Evolutionary conservation across 2,888 invertebrate species (phyloP).

Genomic region (Lycia hirtaria): DNA sequence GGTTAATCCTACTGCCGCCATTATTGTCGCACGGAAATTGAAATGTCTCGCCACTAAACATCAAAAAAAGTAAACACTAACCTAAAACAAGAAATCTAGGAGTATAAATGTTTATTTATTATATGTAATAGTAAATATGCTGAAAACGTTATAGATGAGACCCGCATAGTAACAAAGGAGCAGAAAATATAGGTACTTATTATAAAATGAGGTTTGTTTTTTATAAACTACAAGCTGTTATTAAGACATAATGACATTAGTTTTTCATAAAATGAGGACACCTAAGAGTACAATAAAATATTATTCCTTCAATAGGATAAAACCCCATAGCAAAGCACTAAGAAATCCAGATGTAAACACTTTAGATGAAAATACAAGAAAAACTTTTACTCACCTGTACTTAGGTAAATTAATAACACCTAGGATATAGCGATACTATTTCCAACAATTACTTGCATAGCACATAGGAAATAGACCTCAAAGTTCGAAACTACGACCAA

Average conservation of each 20-base stretch:
- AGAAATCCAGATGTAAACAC: conserved; percentile 92
- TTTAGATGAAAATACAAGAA: conserved; percentile 77
- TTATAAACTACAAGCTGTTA: conserved; percentile 53
- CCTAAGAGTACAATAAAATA: conserved; percentile 46
- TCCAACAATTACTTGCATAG: conserved; percentile 77
- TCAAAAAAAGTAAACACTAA: conserved; percentile 83
- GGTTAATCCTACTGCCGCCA: conserved; percentile 84
- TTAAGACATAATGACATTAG: conserved; percentile 52
- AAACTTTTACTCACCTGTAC: conserved; percentile 72
- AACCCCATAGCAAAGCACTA: conserved; percentile 86
- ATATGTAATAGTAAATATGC: conserved; percentile 40
- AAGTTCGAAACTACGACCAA: conserved; percentile 86
- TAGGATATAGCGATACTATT: conserved; percentile 74
- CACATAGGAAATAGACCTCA: conserved; percentile 76
- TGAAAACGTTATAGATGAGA: conserved; percentile 43
- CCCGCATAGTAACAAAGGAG: conserved; percentile 76
- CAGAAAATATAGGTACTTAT: conserved; percentile 67
- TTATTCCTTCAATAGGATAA: conserved; percentile 77
- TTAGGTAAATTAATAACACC: conserved; percentile 66
- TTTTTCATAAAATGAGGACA: conserved; percentile 36
- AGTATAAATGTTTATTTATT: conserved; percentile 7
- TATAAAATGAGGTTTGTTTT: conserved; percentile 78
- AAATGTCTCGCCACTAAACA: conserved; percentile 80
- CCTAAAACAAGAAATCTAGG: conserved; percentile 50
- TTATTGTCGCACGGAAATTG: conserved; percentile 83